phyloP scores from a whole-genome alignment of 2,888 invertebrate genomes.

The Colostygia pectinataria region DNA sequence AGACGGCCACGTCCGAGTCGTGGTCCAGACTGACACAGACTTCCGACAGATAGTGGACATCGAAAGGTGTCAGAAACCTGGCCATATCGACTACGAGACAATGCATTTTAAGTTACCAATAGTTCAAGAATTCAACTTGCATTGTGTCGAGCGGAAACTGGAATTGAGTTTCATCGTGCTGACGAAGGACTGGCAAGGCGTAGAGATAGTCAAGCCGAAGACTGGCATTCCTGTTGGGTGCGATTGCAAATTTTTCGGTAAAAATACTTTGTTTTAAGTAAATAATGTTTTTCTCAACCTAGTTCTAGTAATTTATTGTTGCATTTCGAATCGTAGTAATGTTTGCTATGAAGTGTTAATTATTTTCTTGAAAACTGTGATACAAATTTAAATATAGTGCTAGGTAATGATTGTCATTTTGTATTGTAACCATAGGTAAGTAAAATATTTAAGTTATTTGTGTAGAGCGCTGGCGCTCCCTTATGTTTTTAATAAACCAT shows the following conservation, averaged over 20 bases:
- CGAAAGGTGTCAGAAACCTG: background rate
- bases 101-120: background rate
- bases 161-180: slow-evolving; percentile 2
- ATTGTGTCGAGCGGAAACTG: slow-evolving; percentile 6
- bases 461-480: too few relatives aligned
- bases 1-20: background rate
- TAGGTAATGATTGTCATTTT: too few relatives aligned
- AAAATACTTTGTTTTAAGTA: too few relatives aligned
- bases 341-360: too few relatives aligned
- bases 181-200: slow-evolving; percentile 5
- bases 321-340: too few relatives aligned
- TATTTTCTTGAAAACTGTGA: too few relatives aligned
- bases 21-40: background rate
- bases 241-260: background rate
- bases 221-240: slow-evolving; percentile 8
- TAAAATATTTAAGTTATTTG: too few relatives aligned
- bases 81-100: slow-evolving; percentile 3
- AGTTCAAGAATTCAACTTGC: background rate
- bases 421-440: too few relatives aligned
- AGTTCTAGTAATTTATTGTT: too few relatives aligned
- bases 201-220: slow-evolving; percentile 8
- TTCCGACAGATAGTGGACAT: slow-evolving; percentile 3
- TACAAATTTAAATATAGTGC: too few relatives aligned
- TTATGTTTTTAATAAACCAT: too few relatives aligned
- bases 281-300: too few relatives aligned